phyloP scores from a whole-genome alignment of 1,140 invertebrate species.

The Idris sp. region DNA sequence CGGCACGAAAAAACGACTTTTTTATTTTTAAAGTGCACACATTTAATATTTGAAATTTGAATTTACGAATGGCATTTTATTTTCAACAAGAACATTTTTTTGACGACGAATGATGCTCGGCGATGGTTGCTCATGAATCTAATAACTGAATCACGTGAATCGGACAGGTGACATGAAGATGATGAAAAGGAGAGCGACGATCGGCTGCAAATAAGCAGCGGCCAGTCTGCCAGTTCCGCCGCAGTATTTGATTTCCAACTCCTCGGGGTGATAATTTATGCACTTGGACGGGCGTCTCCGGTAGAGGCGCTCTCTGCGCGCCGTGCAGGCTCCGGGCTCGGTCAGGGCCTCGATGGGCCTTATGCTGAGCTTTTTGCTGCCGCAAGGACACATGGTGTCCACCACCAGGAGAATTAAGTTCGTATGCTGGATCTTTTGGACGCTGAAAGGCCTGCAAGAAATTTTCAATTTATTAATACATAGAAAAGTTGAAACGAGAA shows the following conservation, averaged over 20 bases:
- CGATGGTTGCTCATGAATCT: constrained; percentile 23
- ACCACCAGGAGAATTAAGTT: constrained; percentile 93
- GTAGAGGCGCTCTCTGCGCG: constrained; percentile 81
- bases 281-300: constrained; percentile 87
- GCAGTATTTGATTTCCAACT: constrained; percentile 86
- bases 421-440: constrained; percentile 94
- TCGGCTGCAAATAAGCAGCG: constrained; percentile 39
- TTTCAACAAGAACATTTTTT: constrained; percentile 18
- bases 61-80: not conserved
- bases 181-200: constrained; percentile 50
- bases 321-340: constrained; percentile 76
- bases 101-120: constrained; percentile 34
- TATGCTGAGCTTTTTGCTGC: constrained; percentile 89
- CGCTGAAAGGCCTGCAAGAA: constrained; percentile 88
- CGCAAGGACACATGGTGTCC: constrained; percentile 92
- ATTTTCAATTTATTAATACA: too few relatives aligned
- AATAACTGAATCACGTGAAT: constrained; percentile 67
- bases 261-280: constrained; percentile 92
- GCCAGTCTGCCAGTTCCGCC: constrained; percentile 73
- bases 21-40: constrained; percentile 10
- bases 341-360: constrained; percentile 84
- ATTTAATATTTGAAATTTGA: constrained; percentile 16
- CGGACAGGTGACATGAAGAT: constrained; percentile 53
- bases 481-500: too few relatives aligned
- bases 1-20: constrained; percentile 27